These are phyloP conservation scores for Zaprionus capensis DNA, from an alignment of 1,140 invertebrate species.

Conservation along the genomic window DNA sequence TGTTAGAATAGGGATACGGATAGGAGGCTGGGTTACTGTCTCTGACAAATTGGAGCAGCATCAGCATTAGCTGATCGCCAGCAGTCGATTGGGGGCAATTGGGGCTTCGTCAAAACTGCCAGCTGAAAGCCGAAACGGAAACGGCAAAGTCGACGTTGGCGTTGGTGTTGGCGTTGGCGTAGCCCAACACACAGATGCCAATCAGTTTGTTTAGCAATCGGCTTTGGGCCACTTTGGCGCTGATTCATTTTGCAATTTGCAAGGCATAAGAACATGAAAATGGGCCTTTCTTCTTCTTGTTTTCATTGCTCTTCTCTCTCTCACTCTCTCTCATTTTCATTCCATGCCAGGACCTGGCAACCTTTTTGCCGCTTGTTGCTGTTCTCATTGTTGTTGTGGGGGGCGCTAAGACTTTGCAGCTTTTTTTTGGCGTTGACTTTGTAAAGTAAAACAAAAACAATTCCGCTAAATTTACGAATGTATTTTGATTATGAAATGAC, in stretches of 20 bases:
- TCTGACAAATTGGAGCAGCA: neutral
- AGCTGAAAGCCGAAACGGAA: conserved; percentile 24
- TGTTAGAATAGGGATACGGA: neutral
- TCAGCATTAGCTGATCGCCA: conserved; percentile 25
- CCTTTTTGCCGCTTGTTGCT: conserved; percentile 29
- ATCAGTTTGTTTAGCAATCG: conserved; percentile 32
- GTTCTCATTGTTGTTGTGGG: neutral
- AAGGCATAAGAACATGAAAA: conserved; percentile 43
- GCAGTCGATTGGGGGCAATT: conserved; percentile 4
- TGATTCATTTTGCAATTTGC: conserved; percentile 51
- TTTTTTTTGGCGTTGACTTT: conserved; percentile 35
- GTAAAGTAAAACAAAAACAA: conserved; percentile 43
- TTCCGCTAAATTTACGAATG: conserved; percentile 52
- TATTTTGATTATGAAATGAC: conserved; percentile 53
- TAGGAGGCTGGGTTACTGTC: neutral
- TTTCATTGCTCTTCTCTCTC: neutral
- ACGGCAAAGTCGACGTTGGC: conserved; percentile 2
- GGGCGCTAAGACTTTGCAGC: conserved; percentile 18
- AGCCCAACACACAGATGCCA: conserved; percentile 22
- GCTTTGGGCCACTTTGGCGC: conserved; percentile 36
- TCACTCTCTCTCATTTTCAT: neutral
- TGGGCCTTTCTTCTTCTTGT: conserved; percentile 6
- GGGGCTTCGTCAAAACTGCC: neutral
- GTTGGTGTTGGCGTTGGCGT: neutral
- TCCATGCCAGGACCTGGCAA: conserved; percentile 21